Base-by-base conservation (phyloP, 2,113 vertebrate species). In the Chelonoidis abingdonii region DNA sequence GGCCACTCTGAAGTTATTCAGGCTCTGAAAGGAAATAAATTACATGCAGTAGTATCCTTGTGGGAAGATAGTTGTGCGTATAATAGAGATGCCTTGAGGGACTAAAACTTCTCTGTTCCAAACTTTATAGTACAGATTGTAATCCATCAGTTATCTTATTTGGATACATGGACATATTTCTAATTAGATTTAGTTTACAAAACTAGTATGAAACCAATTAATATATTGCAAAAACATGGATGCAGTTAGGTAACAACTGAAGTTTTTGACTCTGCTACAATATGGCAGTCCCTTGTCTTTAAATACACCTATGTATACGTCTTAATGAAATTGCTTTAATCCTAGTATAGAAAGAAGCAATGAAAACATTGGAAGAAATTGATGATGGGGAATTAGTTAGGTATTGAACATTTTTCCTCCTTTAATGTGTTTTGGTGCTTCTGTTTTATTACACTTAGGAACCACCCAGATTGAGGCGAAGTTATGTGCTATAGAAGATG, bases 401-500 rank as follows among this genome's bases (percentile, higher is more conserved):
- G 6, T 1, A 19, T 80, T 86, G 41, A 35, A 52, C 0, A 69
- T 94, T 52, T 86, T n/a, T 12, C 17, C 52, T 56, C 7, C 53
- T 82, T 47, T 88, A 69, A 27, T 93, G 3, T 85, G 41, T 88
- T 83, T 11, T 88, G 31, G 72, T 35, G 5, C 50, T 84, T 56
- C 62, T 92, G 10, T 59, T 17, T 89, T 95, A 3, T 87, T 47
- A 4, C 16, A 1, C 93, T 90, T 94, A 99, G 99, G 94, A 24
- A 97, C 99, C 24, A 98, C 98, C 0, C 96, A 96, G 79, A 97
- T 98, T 10, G 99, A 99, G 93, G 99, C 98, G 4, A 97, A 98
- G 82, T 38, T 99, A 69, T 98, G 98, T 96, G 98, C 98, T 44
- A 50, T 98, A 2, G 88, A 98, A 94, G 97, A 97, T 29, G 89